A percentile compares a stretch with the other conserved stretches of the same genome.
These are phyloP conservation scores for Phalera bucephala DNA, from an alignment of 2,888 invertebrate species.

Conservation along the genomic window DNA sequence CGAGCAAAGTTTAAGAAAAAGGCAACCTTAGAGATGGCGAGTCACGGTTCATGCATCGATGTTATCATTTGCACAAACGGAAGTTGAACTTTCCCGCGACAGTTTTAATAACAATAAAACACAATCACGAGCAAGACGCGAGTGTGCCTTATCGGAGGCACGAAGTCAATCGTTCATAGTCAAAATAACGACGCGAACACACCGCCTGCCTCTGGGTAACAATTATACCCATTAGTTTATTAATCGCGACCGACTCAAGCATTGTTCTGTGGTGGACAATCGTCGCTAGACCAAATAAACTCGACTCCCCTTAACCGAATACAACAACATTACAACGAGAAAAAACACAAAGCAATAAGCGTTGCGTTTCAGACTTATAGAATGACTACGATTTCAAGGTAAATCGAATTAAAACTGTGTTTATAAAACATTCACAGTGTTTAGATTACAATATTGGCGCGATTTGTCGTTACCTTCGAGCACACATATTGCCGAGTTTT, in stretches of 20 bases:
- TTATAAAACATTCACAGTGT: constrained; percentile 2
- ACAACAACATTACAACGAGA: constrained; percentile 46
- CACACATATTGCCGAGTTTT: not conserved
- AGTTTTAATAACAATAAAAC: constrained; percentile 64
- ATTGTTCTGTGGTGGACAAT: constrained; percentile 75
- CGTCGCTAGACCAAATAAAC: constrained; percentile 76
- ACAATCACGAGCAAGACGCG: constrained; percentile 44
- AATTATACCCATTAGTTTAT: constrained; percentile 76
- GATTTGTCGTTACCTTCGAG: constrained; percentile 4
- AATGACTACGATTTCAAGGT: constrained; percentile 40
- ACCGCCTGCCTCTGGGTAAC: constrained; percentile 48
- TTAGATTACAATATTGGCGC: constrained; percentile 4
- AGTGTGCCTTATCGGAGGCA: constrained; percentile 73
- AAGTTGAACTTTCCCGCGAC: constrained; percentile 57
- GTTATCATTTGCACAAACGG: constrained; percentile 45
- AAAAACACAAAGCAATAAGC: constrained; percentile 52
- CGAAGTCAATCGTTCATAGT: constrained; percentile 72
- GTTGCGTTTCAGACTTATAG: constrained; percentile 52
- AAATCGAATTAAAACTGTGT: constrained; percentile 22
- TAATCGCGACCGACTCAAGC: constrained; percentile 63
- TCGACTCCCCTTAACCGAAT: constrained; percentile 61
- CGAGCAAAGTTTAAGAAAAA: too few species aligned
- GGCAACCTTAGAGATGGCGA: not conserved
- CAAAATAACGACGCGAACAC: constrained; percentile 69
- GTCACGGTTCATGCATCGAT: constrained; percentile 21